These are phyloP conservation scores for Phenacoccus solenopsis DNA, from an alignment of 1,140 invertebrate genomes.

Conservation along the genomic window DNA sequence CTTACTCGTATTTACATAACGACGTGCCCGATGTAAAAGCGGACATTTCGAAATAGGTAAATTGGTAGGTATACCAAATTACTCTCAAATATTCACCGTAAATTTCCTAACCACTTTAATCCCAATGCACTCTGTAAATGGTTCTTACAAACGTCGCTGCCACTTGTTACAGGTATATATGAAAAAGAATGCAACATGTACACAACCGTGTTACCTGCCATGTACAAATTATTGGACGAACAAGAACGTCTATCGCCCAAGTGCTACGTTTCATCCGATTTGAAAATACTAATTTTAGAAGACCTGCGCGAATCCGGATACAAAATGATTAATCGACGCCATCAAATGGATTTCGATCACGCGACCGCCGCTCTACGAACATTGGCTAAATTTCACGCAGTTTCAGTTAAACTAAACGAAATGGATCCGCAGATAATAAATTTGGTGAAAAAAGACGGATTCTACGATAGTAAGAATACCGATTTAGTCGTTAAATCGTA, in stretches of 20 bases:
- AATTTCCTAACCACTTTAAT: too few relatives aligned
- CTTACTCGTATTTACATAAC: not conserved
- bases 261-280: not conserved
- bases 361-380: not conserved
- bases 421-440: not conserved
- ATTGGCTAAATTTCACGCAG: not conserved
- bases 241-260: not conserved
- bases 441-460: not conserved
- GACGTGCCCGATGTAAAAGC: too few relatives aligned
- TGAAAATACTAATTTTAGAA: not conserved
- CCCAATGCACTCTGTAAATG: too few relatives aligned
- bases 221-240: not conserved
- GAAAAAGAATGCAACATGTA: not conserved
- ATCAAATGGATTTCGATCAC: not conserved
- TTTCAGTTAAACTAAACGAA: not conserved
- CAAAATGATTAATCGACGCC: not conserved
- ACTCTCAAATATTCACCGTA: too few relatives aligned
- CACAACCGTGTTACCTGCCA: not conserved
- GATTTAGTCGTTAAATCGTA: not conserved
- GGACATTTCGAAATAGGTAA: too few relatives aligned
- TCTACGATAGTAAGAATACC: not conserved
- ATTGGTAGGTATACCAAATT: too few relatives aligned
- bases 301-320: not conserved
- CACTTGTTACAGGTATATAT: not conserved
- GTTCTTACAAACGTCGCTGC: too few relatives aligned